These are phyloP conservation scores for Micrasema minimum DNA, from an alignment of 1,140 invertebrate species.

Conservation along the genomic window DNA sequence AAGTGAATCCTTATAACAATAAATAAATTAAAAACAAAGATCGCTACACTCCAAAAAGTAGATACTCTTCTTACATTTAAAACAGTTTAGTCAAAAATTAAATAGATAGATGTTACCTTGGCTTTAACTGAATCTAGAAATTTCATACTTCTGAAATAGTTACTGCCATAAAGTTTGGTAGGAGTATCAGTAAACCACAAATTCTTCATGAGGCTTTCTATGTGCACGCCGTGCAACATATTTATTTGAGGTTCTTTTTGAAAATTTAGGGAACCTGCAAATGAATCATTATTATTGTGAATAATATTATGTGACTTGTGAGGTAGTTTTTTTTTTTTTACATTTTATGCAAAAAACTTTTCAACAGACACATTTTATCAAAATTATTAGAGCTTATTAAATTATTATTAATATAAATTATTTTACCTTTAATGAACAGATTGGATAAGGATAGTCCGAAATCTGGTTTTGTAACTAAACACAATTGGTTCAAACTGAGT, in stretches of 20 bases:
- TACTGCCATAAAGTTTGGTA: constrained; percentile 27
- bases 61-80: too few relatives aligned
- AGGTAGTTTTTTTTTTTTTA: too few relatives aligned
- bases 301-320: too few relatives aligned
- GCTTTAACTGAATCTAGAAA: constrained; percentile 26
- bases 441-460: background rate
- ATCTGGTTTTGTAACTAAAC: constrained; percentile 18
- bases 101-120: constrained; percentile 23
- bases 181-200: constrained; percentile 37
- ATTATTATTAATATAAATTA: too few relatives aligned
- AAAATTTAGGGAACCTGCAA: constrained; percentile 41
- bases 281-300: too few relatives aligned
- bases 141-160: constrained; percentile 38
- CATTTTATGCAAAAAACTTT: too few relatives aligned
- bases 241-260: constrained; percentile 40
- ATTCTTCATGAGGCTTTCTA: constrained; percentile 55
- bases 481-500: constrained; percentile 35
- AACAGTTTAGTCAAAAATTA: too few relatives aligned
- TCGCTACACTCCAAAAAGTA: too few relatives aligned
- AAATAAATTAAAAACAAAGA: too few relatives aligned
- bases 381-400: too few relatives aligned
- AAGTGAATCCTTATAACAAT: too few relatives aligned
- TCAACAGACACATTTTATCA: too few relatives aligned
- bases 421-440: constrained; percentile 43
- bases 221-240: constrained; percentile 53